Percentiles rank a stretch among this genome's conserved stretches.
Evolutionary conservation across 1,140 invertebrate species (phyloP).

Genomic region (Battus philenor): DNA sequence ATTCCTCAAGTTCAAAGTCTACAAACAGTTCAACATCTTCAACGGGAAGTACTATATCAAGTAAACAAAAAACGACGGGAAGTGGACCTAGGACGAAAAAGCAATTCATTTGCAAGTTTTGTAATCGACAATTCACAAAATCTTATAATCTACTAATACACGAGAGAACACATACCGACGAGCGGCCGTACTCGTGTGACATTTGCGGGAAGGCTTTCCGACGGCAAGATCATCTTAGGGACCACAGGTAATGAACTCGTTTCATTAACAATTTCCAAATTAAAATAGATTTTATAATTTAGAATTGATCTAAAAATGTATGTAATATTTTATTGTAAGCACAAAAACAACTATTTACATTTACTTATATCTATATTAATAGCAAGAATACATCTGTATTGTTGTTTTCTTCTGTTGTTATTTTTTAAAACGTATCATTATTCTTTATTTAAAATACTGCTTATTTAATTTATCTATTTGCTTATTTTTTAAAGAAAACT

Average conservation of each 20-base stretch:
- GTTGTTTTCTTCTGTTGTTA: too few species aligned
- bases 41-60: conserved; percentile 74
- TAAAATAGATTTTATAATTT: too few species aligned
- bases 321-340: too few species aligned
- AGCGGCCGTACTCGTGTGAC: conserved; percentile 98
- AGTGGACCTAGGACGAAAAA: conserved; percentile 90
- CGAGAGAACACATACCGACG: conserved; percentile 98
- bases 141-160: conserved; percentile 98
- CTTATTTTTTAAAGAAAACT: too few species aligned
- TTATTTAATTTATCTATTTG: too few species aligned
- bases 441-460: too few species aligned
- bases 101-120: conserved; percentile 98
- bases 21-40: conserved; percentile 70
- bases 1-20: conserved; percentile 64
- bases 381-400: too few species aligned
- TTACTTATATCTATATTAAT: too few species aligned
- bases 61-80: conserved; percentile 75
- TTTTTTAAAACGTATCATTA: too few species aligned
- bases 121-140: conserved; percentile 97
- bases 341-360: too few species aligned
- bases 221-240: conserved; percentile 95
- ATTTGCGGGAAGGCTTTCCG: conserved; percentile 98
- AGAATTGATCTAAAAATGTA: too few species aligned
- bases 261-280: conserved; percentile 15
- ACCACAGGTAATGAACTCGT: conserved; percentile 85